Evolutionary conservation across 2,113 vertebrate genomes (phyloP), one percentile per base, ranked within the genome.

Genomic region (Tychaedon coryphoeus): DNA sequence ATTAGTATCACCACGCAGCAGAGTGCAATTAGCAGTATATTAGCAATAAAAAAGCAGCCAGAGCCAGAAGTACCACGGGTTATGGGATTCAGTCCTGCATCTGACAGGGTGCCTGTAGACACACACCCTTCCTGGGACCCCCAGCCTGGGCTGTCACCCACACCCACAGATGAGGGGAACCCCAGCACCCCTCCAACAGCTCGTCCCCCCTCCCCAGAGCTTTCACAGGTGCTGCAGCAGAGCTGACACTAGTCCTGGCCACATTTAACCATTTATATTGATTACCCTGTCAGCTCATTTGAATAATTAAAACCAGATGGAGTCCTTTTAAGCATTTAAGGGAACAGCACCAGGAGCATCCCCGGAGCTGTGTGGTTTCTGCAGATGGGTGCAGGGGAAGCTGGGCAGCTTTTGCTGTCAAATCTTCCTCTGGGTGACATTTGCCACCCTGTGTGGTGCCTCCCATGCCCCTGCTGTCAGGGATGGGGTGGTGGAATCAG

Each of bases 231-330:
- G 34, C 78, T 50, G 40, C 85, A 71, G 78, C 88, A 94, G 72
- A 56, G n/a, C 71, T 24, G 2, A 65, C 62, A 56, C 85, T 31
- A 48, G 74, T 60, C 78, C 90, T 60, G 45, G 48, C 88, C 86
- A 88, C 40, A 12, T 93, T 95, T 88, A 93, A 80, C 93, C 53
- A 54, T 93, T 95, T 92, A 67, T 94, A 96, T 96, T 92, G 96
- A 97, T 96, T 94, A 94, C 78, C 48, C 82, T 96, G 94, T 92
- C 94, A 95, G 90, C 88, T 96, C 92, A 95, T 97, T 96, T 96
- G 88, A 96, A 95, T 97, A 95, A 96, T 96, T 94, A 97, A 93
- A 95, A 88, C 54, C 95, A 97, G 96, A 96, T 96, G 94, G 95
- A 96, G 90, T 43, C 90, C 43, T 95, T 94, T 92, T 90, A 80